A percentile compares a stretch with the other conserved stretches of the same genome.
These are phyloP conservation scores for Macaria notata DNA, from an alignment of 2,888 invertebrate genomes.

Conservation along the genomic window DNA sequence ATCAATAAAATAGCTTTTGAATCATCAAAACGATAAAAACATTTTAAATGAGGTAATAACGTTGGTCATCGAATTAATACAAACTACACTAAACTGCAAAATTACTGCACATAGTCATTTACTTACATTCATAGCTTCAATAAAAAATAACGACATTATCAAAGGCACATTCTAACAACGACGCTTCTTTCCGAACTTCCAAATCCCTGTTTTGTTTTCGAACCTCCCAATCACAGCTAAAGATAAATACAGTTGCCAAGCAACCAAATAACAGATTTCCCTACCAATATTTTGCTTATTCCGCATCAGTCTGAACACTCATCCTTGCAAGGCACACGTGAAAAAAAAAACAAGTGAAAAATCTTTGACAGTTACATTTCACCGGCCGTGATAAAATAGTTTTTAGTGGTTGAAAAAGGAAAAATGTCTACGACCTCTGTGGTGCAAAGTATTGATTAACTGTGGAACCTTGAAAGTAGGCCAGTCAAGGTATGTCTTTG, in stretches of 20 bases:
- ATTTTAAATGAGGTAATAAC: no score
- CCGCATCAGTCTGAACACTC: constrained; percentile 11
- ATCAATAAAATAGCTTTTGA: no score
- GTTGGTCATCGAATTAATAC: no score
- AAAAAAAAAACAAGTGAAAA: constrained; percentile 1
- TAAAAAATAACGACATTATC: no score
- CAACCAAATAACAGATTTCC: constrained; percentile 59
- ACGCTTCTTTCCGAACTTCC: background rate
- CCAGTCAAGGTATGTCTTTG: constrained; percentile 41
- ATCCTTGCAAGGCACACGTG: constrained; percentile 7
- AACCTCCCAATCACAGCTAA: constrained; percentile 18
- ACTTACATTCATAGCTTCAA: no score
- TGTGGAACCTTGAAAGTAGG: constrained; percentile 44
- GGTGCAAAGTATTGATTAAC: constrained; percentile 63
- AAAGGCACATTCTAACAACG: no score
- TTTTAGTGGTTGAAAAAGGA: background rate
- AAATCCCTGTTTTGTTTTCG: background rate
- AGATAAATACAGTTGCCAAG: constrained; percentile 45
- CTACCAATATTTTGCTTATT: constrained; percentile 4
- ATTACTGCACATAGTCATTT: no score
- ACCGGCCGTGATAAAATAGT: constrained; percentile 6
- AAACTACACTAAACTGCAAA: no score
- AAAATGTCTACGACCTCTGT: constrained; percentile 26
- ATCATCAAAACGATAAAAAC: no score
- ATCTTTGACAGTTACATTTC: constrained; percentile 18